Percentiles rank a stretch among this genome's conserved stretches.
These are phyloP conservation scores for Blennius ocellaris DNA, from an alignment of 2,113 vertebrate genomes.

Conservation along the genomic window DNA sequence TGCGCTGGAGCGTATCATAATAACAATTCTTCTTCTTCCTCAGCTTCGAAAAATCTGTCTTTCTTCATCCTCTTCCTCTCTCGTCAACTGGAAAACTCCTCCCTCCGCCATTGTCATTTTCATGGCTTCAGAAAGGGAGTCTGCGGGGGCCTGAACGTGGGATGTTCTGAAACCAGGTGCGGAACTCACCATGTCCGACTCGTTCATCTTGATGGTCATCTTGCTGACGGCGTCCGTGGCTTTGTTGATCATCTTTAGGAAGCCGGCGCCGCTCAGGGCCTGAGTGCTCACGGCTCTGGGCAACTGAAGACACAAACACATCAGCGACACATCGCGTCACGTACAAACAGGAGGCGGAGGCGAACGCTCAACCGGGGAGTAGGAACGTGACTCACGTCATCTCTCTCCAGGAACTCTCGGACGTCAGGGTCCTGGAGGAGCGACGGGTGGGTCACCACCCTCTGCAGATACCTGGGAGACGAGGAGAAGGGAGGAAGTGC, in stretches of 20 bases:
- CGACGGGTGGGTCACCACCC: conserved; percentile 92
- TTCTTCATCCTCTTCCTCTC: too few relatives aligned
- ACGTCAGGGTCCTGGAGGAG: conserved; percentile 96
- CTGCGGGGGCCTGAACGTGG: too few relatives aligned
- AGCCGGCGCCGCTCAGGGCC: conserved; percentile 95
- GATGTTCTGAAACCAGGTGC: too few relatives aligned
- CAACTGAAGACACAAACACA: conserved; percentile 80
- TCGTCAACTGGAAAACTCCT: too few relatives aligned
- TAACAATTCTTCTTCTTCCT: too few relatives aligned
- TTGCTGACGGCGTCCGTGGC: conserved; percentile 97
- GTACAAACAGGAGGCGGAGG: too few relatives aligned
- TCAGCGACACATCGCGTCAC: neutral
- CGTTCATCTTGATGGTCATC: conserved; percentile 99
- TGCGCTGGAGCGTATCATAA: too few relatives aligned
- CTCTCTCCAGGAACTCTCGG: conserved; percentile 96
- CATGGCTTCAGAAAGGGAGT: too few relatives aligned
- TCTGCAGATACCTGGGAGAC: conserved; percentile 89
- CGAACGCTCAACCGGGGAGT: too few relatives aligned
- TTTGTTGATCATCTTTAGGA: conserved; percentile 98
- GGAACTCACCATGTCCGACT: conserved; percentile 92
- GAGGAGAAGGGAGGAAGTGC: neutral
- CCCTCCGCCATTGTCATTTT: too few relatives aligned
- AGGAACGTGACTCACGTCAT: conserved; percentile 85
- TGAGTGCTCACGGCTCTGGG: conserved; percentile 94
- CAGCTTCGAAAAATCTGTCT: too few relatives aligned